Conservation (phyloP, 2,888 invertebrate species). For the Odontocerum albicorne region DNA sequence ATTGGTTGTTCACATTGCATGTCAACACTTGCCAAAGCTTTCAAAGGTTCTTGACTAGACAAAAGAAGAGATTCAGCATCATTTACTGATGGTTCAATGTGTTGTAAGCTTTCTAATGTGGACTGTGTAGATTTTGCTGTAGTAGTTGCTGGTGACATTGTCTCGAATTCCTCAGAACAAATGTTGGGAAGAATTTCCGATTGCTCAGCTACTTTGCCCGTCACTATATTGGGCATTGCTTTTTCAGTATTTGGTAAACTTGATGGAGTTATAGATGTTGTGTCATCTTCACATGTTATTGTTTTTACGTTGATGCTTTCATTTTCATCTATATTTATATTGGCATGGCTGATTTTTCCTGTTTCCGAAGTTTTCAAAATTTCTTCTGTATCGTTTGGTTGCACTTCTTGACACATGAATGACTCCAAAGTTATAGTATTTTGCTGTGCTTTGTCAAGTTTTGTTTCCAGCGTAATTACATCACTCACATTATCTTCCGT, state of each 20-base stretch:
- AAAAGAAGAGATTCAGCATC: constrained; percentile 48
- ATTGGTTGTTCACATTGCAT: constrained; percentile 44
- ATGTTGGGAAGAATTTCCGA: constrained; percentile 22
- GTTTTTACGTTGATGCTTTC: constrained; percentile 36
- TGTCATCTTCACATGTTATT: constrained; percentile 30
- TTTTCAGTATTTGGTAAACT: constrained; percentile 31
- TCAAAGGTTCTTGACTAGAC: constrained; percentile 32
- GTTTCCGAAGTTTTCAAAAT: constrained; percentile 39
- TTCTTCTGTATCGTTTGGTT: constrained; percentile 37
- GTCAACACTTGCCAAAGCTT: constrained; percentile 41
- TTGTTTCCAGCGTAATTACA: constrained; percentile 30
- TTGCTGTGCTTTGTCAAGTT: constrained; percentile 30
- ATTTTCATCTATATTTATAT: constrained; percentile 39
- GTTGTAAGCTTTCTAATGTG: constrained; percentile 56
- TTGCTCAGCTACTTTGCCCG: constrained; percentile 28
- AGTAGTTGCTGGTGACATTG: constrained; percentile 40
- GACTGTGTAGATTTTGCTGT: constrained; percentile 51
- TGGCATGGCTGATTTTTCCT: constrained; percentile 40
- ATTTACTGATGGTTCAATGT: constrained; percentile 53
- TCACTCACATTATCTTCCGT: constrained; percentile 37
- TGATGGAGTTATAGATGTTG: constrained; percentile 31
- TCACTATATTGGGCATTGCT: constrained; percentile 35
- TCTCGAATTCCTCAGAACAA: constrained; percentile 32
- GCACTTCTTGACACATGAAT: constrained; percentile 37
- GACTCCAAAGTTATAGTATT: constrained; percentile 36